Evolutionary conservation across 1,140 invertebrate species (phyloP), one percentile per base, ranked within the genome.

Genomic region (Lordiphosa collinella): DNA sequence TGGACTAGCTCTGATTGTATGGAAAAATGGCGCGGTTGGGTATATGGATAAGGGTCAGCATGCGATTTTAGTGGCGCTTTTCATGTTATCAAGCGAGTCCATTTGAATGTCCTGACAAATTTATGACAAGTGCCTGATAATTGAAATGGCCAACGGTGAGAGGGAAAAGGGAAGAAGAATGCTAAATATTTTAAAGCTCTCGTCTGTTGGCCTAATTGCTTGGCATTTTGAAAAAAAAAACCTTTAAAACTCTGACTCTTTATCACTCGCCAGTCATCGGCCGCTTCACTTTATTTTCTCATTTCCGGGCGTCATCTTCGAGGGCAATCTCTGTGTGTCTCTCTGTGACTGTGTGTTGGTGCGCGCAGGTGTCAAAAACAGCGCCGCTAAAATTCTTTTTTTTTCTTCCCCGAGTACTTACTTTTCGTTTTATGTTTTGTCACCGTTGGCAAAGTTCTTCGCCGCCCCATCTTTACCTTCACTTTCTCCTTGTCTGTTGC

Each of bases 401-500:
- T 34, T 14, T 47, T 32, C 29, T 10, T 34, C 13, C 2, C 12
- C 18, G 22, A 34, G 31, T 68, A 57, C 56, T 69, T 60, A 61
- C 51, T 64, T 61, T 56, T 74, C 79, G 53, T 82, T 80, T 82
- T 71, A 82, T 82, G 78, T 76, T 76, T 84, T 84, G 62, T 84
- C 76, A 72, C 72, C 58, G 51, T 62, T 49, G 18, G 44, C 50
- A 29, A 70, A 67, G 50, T 36, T 51, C 55, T 43, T 47, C 31
- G 43, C 4, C 18, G 18, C 18, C 18, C 18, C 18, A 22, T 11
- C 13, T 5, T 34, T 9, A 4, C 32, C 16, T 31, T 37, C n/a
- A 7, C 34, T 1, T 14, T 32, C 43, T 11, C 4, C 22, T 18
- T 38, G 10, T 14, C 8, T 43, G n/a, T 25, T 43, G 25, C 41